Evolutionary conservation across 2,113 vertebrate species (phyloP), one percentile per base, ranked within the genome.

Genomic region (Pholis gunnellus): DNA sequence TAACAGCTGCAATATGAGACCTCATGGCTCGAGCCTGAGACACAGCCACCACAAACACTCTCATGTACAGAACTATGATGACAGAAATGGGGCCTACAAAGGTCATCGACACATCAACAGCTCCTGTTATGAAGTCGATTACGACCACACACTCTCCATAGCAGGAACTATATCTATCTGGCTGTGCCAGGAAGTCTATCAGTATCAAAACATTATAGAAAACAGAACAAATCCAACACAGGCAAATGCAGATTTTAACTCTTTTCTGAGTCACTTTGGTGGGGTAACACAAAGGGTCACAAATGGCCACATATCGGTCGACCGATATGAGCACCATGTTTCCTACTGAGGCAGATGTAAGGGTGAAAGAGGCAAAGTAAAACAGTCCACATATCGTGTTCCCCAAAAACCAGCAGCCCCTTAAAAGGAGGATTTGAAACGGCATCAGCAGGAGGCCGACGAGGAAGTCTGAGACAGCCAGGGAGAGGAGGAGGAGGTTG

Each of bases 371-470:
- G 6, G 56, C 13, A 29, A 84, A 91, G 63, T 87, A 88, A 60
- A 89, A 91, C 20, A 91, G 54, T 78, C 74, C 78, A 78, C 31
- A 81, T 20, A 64, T 65, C 77, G 6, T 6, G 56, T 25, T 59
- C 5, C 91, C 89, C 1, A 89, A 74, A 50, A 79, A 38, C 90
- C 90, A 93, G 76, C 91, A 93, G 0, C 61, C 29, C 11, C 48
- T 59, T 1, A 31, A 69, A 27, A 83, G 70, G 44, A 88, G 22
- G 17, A 91, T 88, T 67, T 71, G 73, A n/a, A 85, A 63, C 0
- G 84, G 87, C 90, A 93, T 87, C 83, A 89, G 60, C 22, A 92
- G 44, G 20, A 88, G 13, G 5, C 91, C 91, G n/a, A 93, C 86
- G 1, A 93, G 17, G 13, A 91, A 44, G 75, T 90, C 87, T 2